Percentiles rank a stretch among this genome's conserved stretches.
These are phyloP conservation scores for western clawed frog (Xenopus tropicalis) DNA, from an alignment of 2,113 vertebrate species.

Conservation along the genomic window UCB_Xtro_10.0 CM004443.2:82999001-82999500, in stretches of 20 bases:
- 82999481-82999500: neutral
- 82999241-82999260: neutral
- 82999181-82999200: neutral
- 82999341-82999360: slow-evolving; percentile 9
- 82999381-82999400: slow-evolving; percentile 13
- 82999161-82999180: neutral
- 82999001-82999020: no score
- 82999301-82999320: neutral
- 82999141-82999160: neutral
- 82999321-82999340: slow-evolving; percentile 8
- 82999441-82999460: neutral
- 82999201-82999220: neutral
- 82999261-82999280: no score
- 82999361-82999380: slow-evolving; percentile 1
- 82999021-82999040: no score
- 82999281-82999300: no score
- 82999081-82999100: no score
- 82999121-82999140: no score
- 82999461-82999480: slow-evolving; percentile 7
- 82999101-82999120: no score
- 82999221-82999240: slow-evolving; percentile 1
- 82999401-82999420: neutral
- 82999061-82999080: no score
- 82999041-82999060: no score
- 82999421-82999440: slow-evolving; percentile 9